Base-by-base conservation (phyloP, 2,888 invertebrate genomes). In the Thumatha senex region DNA sequence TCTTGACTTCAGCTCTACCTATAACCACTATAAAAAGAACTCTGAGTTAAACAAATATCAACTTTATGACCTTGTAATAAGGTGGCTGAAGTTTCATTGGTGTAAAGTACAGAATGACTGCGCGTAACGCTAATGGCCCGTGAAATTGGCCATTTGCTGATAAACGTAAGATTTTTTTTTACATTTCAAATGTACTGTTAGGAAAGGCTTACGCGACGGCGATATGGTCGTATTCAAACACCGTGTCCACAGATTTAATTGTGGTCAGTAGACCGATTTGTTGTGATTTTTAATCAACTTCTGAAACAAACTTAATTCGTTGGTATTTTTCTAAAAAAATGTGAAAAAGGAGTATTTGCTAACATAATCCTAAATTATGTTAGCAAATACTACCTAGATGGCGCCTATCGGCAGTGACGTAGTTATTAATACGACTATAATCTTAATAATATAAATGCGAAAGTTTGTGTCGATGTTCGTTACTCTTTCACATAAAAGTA, bases 81-180 rank as follows among this genome's bases (percentile, higher is more conserved):
- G 39, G 63, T 56, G 10, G 12, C 10, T 40, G 34, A 39, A 40
- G 30, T 12, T 2, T 39, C 15, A 36, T 4, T 31, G 24, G 30
- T 40, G 43, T 49, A 46, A 40, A 70, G 53, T 69, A 69, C 61
- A 65, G 63, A 76, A 74, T 76, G 76, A 80, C 72, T 72, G 72
- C 72, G 76, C 80, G 75, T 81, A 74, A 55, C 63, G 61, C 77
- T 84, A 84, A 84, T 84, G 80, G 81, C 47, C 75, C 83, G 71
- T 84, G 83, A 84, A 84, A 84, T 84, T 82, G 83, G 72, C 74
- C 72, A 72, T 73, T 80, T 74, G 79, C 70, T 76, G 78, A 78
- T 81, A 76, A 76, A 70, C 72, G 64, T 70, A 64, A 64, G 53
- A 58, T 63, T 76, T 71, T 45, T 75, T 72, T 65, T 67, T 63